Evolutionary conservation across 2,888 invertebrate genomes (phyloP), one percentile per base, ranked within the genome.

Genomic region (Phalangium opilio): DNA sequence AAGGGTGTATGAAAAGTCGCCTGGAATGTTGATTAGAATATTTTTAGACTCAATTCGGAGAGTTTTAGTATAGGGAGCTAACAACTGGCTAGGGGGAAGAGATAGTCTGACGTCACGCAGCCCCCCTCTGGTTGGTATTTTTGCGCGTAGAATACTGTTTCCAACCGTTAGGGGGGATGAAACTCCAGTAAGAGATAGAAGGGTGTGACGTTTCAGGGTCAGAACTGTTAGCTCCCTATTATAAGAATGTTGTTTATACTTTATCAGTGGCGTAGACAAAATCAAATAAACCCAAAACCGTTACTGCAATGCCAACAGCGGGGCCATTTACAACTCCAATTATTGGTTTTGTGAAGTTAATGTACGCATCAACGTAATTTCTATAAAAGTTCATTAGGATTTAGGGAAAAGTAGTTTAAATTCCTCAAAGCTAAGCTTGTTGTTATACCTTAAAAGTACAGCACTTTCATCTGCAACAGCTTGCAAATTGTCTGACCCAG

Each of bases 261-360:
- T 71, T 77, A 57, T 90, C 83, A n/a, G 79, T 75, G 45, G 87
- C 83, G 71, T 85, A 87, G 7, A 90, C 80, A 48, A 84, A 71
- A 71, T 96, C 95, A 69, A 81, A 89, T 1, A 95, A 70, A 0
- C 79, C 81, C 44, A 87, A 70, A 10, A 81, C 78, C 0, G 95
- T 95, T 3, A 80, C 81, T 38, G 81, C 80, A 57, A 96, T 79
- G 20, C 96, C 96, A 57, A 95, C 77, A 12, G 90, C 87, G 38
- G 91, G 91, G 2, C 96, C 96, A 72, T 96, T 93, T 0, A 95
- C 79, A 49, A 91, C 69, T 12, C 81, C 83, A 53, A 95, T 73
- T 39, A 96, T 64, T 33, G 90, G 68, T 67, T 96, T 98, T 0
- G 86, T 83, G 64, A 85, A 90, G 55, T 78, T 76, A 54, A 91